Base-by-base conservation (phyloP, 2,888 invertebrate genomes). In the Cyclophora albipunctata region DNA sequence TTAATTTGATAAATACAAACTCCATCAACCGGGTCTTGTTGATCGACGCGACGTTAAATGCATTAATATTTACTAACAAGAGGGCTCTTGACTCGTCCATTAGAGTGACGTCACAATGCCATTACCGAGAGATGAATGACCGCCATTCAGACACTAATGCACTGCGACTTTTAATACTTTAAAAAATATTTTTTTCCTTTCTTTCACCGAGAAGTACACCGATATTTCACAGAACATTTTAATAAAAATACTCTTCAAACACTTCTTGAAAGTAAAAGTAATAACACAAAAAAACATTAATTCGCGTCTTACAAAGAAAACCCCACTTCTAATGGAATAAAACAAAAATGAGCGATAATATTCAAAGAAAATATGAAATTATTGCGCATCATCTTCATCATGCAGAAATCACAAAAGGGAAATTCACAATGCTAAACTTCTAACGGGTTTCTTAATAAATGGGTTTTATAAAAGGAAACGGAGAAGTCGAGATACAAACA, bases 401-500 rank as follows among this genome's bases (percentile, higher is more conserved):
- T 41, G 44, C 58, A 56, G 47, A 60, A 64, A 63, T 65, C 61
- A 60, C 59, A 64, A 70, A 63, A 58, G 53, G 52, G 57, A 58
- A 66, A 67, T 64, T 70, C 64, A 66, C 60, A 68, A 65, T 59
- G 62, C 67, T 63, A 52, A 77, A 79, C 71, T 75, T 71, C 69
- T 64, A 68, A 75, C 67, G 77, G 76, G 75, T 78, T 77, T 72
- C 69, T 71, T 78, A 77, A 79, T 78, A 81, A 82, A 81, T 73
- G 75, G 73, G 75, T 71, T 75, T 81, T 77, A 75, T 76, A 75
- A 78, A 81, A 81, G 75, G 76, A 80, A 78, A 76, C 72, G 69
- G 65, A 71, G 63, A 71, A 77, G 72, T 72, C 72, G 69, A 70
- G 69, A 78, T 73, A 72, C 73, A 66, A 69, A 72, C 71, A 75